These are phyloP conservation scores for Mizuhopecten yessoensis DNA, from an alignment of 1,140 invertebrate species.

Conservation along the genomic window DNA sequence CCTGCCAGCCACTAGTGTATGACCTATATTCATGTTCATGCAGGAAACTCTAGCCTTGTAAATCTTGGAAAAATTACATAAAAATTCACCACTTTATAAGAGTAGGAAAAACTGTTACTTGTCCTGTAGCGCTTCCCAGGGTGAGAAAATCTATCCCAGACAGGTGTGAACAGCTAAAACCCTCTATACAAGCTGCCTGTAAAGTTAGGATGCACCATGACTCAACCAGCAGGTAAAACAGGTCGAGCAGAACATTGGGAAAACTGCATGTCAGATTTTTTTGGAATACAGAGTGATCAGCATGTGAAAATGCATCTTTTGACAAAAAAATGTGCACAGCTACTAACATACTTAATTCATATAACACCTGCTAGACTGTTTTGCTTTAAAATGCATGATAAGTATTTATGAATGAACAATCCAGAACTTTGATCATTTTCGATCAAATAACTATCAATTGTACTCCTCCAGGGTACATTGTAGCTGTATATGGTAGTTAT, in stretches of 20 bases:
- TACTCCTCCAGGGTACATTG: neutral
- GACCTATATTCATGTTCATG: neutral
- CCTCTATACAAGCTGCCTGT: neutral
- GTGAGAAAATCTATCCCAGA: neutral
- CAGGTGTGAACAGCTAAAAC: conserved; percentile 28
- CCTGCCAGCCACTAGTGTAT: neutral
- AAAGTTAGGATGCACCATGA: neutral
- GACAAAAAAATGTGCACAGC: neutral
- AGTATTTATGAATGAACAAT: neutral
- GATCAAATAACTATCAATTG: neutral
- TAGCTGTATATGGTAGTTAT: too few species aligned
- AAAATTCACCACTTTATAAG: neutral
- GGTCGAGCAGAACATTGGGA: neutral
- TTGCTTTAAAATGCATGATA: too few species aligned
- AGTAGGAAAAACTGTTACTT: too few species aligned
- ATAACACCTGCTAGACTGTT: too few species aligned
- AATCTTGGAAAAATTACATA: conserved; percentile 22
- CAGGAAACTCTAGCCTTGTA: conserved; percentile 21
- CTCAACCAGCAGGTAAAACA: neutral
- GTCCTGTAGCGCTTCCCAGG: neutral
- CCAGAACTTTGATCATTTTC: neutral
- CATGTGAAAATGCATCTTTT: neutral
- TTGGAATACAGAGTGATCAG: neutral
- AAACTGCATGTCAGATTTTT: conserved; percentile 25
- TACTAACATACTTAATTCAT: neutral